Evolutionary conservation across 2,113 vertebrate genomes (phyloP).

Genomic region (Balaeniceps rex): DNA sequence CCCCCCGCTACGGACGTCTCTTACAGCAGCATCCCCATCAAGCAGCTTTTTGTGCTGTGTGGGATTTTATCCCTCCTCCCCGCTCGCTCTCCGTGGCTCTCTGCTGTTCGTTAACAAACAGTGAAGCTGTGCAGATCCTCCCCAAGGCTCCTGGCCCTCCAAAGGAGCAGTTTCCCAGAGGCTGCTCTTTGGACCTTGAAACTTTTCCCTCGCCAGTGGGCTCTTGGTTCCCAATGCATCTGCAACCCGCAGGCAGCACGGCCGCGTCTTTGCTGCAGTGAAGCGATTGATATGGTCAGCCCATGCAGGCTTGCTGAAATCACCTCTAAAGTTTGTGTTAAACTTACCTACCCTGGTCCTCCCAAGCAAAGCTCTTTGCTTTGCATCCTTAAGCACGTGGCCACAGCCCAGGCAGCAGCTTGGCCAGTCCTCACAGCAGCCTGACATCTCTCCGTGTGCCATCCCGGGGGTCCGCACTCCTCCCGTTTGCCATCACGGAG

Average conservation of each 20-base stretch:
- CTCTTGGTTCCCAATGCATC: neutral
- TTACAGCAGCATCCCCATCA: neutral
- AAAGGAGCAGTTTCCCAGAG: neutral
- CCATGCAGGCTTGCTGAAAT: neutral
- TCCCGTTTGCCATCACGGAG: neutral
- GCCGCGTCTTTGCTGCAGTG: neutral
- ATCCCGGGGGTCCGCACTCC: neutral
- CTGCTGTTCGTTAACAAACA: neutral
- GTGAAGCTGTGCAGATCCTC: neutral
- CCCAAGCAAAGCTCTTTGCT: neutral
- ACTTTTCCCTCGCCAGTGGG: neutral
- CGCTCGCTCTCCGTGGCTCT: neutral
- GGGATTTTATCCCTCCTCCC: neutral
- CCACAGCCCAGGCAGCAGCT: neutral
- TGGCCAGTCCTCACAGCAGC: neutral
- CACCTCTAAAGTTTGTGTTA: neutral
- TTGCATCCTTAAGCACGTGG: neutral
- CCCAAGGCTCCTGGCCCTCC: neutral
- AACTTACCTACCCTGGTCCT: neutral
- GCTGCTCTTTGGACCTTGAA: neutral
- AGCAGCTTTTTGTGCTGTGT: neutral
- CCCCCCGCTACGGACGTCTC: neutral
- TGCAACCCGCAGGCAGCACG: neutral
- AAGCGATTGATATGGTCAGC: accelerated
- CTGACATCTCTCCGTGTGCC: neutral